A percentile compares a stretch with the other conserved stretches of the same genome.
Evolutionary conservation across 2,113 vertebrate genomes (phyloP).

Genomic region (Chlamydotis undulata): DNA sequence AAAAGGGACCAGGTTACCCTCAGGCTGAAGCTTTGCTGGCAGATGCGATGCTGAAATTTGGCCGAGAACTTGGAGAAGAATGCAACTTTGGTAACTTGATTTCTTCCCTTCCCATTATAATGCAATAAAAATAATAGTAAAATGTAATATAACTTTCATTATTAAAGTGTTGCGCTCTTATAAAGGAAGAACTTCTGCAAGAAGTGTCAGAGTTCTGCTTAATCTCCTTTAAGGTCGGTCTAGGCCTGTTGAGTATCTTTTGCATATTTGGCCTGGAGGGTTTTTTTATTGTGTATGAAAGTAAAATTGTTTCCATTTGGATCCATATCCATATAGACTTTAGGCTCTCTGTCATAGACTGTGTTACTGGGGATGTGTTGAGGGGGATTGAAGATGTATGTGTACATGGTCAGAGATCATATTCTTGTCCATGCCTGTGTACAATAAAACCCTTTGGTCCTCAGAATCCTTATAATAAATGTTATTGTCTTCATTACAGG

Average conservation of each 20-base stretch:
- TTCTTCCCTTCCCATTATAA: neutral
- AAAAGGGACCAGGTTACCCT: conserved; percentile 94
- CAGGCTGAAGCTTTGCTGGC: conserved; percentile 92
- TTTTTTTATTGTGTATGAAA: neutral
- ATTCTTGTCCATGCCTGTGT: neutral
- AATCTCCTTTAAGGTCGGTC: neutral
- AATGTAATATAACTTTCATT: neutral
- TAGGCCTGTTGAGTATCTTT: neutral
- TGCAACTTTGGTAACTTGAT: conserved; percentile 90
- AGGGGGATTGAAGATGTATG: neutral
- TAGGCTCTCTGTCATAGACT: neutral
- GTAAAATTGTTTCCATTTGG: neutral
- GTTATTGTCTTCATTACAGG: neutral
- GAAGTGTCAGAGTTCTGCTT: neutral
- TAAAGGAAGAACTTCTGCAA: neutral
- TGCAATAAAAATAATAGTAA: neutral
- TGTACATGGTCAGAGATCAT: neutral
- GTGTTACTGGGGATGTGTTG: neutral
- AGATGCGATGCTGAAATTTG: conserved; percentile 95
- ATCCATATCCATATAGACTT: neutral
- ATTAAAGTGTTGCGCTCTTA: neutral
- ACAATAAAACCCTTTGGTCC: neutral
- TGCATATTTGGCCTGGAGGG: neutral
- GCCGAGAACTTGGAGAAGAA: conserved; percentile 93
- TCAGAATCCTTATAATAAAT: neutral